Base-by-base conservation (phyloP, 2,888 invertebrate genomes). In the Stenchaetothrips biformis region DNA sequence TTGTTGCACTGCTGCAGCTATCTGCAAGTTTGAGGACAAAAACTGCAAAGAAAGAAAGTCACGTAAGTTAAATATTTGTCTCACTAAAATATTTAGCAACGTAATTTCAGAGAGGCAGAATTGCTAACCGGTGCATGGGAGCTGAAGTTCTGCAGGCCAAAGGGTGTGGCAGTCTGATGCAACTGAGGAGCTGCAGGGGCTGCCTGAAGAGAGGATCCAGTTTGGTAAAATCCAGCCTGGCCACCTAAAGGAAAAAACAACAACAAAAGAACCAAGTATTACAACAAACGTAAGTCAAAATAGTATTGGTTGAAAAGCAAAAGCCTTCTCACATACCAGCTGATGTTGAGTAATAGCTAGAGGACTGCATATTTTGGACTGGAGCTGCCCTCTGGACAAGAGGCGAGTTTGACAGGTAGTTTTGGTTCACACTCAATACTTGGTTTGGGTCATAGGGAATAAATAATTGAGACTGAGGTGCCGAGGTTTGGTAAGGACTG, bases 391-490 rank as follows among this genome's bases (percentile, higher is more conserved):
- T 89, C 82, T 91, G 91, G 80, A 92, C 89, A 82, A 92, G 88
- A 81, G 90, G 91, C 0, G 91, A 91, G 82, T 90, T 90, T 79
- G 90, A 88, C 85, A 92, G 87, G 86, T 91, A 92, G 84, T 89
- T 89, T 83, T 89, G 89, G 84, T 88, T 87, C 77, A 88, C 87
- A 78, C 87, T 89, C 81, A 89, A 86, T 78, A 87, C 87, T 85
- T 89, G 89, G 82, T 88, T 87, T 21, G 88, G 91, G 86, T 89
- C 91, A 84, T 90, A 92, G 80, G 89, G 88, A 86, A 92, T 90
- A 85, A 89, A 91, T 82, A 91, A 86, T 86, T 89, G 87, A 83
- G 89, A 89, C 84, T 89, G 90, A 79, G 88, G 89, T 83, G 89
- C 89, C 82, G 90, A 90, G 7, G 89, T 89, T 84, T 90, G 90